Conservation (phyloP, 2,113 vertebrate species). For the Perognathus longimembris region DNA sequence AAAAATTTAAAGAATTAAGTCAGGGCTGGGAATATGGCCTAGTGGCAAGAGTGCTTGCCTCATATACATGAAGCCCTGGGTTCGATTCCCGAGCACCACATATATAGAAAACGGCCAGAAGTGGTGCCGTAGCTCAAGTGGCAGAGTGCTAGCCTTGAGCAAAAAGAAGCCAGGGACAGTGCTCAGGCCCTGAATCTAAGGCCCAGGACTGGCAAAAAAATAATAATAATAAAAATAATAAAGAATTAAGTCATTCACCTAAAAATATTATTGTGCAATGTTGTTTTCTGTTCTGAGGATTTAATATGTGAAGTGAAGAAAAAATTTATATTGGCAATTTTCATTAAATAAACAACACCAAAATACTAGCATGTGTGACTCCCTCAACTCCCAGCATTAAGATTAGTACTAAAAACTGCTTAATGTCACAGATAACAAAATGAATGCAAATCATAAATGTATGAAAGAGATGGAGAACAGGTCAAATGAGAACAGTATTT, state of each 20-base stretch:
- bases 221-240: too few species aligned
- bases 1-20: slow-evolving; percentile 18
- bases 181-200: too few species aligned
- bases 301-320: slow-evolving; percentile 9
- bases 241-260: slow-evolving; percentile 38
- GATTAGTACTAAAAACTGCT: neutral
- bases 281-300: neutral
- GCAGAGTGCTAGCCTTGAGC: too few species aligned
- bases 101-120: too few species aligned
- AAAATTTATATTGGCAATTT: neutral
- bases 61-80: too few species aligned
- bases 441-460: neutral
- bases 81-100: too few species aligned
- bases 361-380: neutral
- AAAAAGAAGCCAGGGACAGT: too few species aligned
- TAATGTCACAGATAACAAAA: slow-evolving; percentile 2
- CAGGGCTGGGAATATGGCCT: too few species aligned
- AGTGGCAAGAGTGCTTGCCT: too few species aligned
- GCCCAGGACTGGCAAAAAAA: too few species aligned
- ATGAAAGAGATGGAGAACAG: neutral
- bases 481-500: neutral
- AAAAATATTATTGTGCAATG: neutral
- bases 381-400: neutral
- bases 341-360: neutral
- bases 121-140: too few species aligned